These are phyloP conservation scores for Hemicrepidius hirtus DNA, from an alignment of 2,888 invertebrate species.

Conservation along the genomic window DNA sequence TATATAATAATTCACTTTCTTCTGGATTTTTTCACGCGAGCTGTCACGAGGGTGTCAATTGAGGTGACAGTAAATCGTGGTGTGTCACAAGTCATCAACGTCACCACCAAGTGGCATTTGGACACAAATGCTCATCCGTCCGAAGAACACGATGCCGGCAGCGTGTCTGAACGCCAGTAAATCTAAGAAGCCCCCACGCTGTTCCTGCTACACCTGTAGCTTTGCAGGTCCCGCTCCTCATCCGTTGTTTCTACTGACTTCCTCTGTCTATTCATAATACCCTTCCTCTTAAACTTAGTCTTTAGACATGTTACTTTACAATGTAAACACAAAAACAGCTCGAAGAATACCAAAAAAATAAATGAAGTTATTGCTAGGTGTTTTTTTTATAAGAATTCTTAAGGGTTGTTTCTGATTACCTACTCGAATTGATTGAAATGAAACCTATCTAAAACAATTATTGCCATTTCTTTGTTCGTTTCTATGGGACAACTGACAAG, in stretches of 20 bases:
- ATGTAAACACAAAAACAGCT: too few relatives aligned
- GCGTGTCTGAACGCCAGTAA: slow-evolving; percentile 56
- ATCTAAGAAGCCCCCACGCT: slow-evolving; percentile 55
- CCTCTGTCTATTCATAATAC: slow-evolving; percentile 17
- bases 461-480: too few relatives aligned
- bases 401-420: too few relatives aligned
- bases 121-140: slow-evolving; percentile 51
- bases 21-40: background rate
- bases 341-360: too few relatives aligned
- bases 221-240: slow-evolving; percentile 48
- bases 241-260: slow-evolving; percentile 43
- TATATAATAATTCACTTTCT: background rate
- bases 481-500: too few relatives aligned
- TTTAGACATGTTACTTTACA: too few relatives aligned
- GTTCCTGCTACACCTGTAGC: slow-evolving; percentile 47
- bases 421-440: too few relatives aligned
- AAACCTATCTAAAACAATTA: too few relatives aligned
- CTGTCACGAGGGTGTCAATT: slow-evolving; percentile 13
- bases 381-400: too few relatives aligned
- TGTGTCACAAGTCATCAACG: slow-evolving; percentile 45
- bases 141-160: slow-evolving; percentile 55
- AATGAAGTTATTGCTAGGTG: too few relatives aligned
- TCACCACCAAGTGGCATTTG: slow-evolving; percentile 45
- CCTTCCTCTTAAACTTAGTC: background rate
- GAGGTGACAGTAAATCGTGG: slow-evolving; percentile 21